phyloP scores from a whole-genome alignment of 2,797 vertebrate genomes.

The Parauchenoglanis punctatus region DNA sequence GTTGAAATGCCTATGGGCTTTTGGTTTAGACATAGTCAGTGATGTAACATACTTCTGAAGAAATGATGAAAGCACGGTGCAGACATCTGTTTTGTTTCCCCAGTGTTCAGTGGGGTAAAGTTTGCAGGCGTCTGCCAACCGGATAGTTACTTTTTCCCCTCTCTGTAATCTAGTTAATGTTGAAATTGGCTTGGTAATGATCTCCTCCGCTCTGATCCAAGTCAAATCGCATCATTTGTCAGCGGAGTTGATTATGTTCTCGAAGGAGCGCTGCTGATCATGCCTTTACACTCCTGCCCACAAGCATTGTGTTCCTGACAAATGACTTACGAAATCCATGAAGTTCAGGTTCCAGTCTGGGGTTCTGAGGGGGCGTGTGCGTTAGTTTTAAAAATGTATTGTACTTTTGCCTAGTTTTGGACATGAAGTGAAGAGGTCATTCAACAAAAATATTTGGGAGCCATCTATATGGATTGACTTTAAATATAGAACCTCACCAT shows the following conservation, averaged over 20 bases:
- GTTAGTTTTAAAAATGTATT: background rate
- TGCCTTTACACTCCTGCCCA: slow-evolving; percentile 20
- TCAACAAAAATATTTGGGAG: background rate
- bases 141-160: background rate
- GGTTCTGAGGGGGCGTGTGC: slow-evolving; percentile 16
- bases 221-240: slow-evolving; percentile 53
- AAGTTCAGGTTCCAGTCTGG: slow-evolving; percentile 57
- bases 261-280: slow-evolving; percentile 56
- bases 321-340: slow-evolving; percentile 64
- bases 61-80: slow-evolving; percentile 13
- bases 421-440: background rate
- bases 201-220: slow-evolving; percentile 17
- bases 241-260: slow-evolving; percentile 41
- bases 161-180: slow-evolving; percentile 10
- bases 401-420: background rate
- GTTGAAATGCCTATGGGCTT: background rate
- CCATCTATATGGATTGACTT: background rate
- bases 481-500: background rate
- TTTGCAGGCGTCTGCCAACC: background rate
- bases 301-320: slow-evolving; percentile 60
- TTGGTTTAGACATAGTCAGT: background rate
- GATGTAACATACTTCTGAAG: background rate
- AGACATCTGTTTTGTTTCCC: background rate
- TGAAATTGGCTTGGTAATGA: slow-evolving; percentile 27
- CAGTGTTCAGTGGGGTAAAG: slow-evolving; percentile 11